Evolutionary conservation across 2,113 vertebrate species (phyloP), one percentile per base, ranked within the genome.

Genomic region (Oophaga pumilio): DNA sequence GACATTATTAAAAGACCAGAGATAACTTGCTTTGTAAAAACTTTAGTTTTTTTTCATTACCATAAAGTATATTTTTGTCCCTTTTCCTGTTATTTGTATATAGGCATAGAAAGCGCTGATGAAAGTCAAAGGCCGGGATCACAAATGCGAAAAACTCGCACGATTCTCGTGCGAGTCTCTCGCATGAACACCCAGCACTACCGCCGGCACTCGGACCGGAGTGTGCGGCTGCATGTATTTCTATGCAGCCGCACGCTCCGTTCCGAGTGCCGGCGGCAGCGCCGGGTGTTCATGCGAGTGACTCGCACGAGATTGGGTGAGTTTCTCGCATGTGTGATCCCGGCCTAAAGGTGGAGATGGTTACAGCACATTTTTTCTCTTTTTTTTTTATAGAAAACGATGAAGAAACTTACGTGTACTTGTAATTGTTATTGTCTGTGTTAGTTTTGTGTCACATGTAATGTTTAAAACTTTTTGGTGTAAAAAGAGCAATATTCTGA

Each of bases 401-500:
- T 87, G 26, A 81, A 24, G 60, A 87, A 74, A 73, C 33, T 68
- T 74, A 50, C 26, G 80, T 82, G 60, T 82, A 87, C n/a, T 15
- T 33, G 71, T 83, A 83, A 87, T 50, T 56, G 79, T 68, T 74
- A 43, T 76, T 73, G 56, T 87, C 56, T 26, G 86, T 83, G 71
- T 87, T 53, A 82, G 69, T 87, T 87, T 22, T 74, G 86, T 82
- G 86, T 87, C 82, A 60, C 24, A 87, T 87, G 86, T 87, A 73
- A 22, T 62, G 62, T 76, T 68, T 24, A 66, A 60, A 66, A 50
- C 8, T 62, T 87, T 82, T 76, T 82, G 69, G 56, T 87, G 79
- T 87, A 87, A 87, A 43, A 82, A 87, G 71, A 87, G 86, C 86
- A 87, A 87, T 87, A 87, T 87, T 87, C 68, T 82, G 56, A 87